Conservation (phyloP, 2,797 vertebrate genomes). For the Lacerta agilis region DNA sequence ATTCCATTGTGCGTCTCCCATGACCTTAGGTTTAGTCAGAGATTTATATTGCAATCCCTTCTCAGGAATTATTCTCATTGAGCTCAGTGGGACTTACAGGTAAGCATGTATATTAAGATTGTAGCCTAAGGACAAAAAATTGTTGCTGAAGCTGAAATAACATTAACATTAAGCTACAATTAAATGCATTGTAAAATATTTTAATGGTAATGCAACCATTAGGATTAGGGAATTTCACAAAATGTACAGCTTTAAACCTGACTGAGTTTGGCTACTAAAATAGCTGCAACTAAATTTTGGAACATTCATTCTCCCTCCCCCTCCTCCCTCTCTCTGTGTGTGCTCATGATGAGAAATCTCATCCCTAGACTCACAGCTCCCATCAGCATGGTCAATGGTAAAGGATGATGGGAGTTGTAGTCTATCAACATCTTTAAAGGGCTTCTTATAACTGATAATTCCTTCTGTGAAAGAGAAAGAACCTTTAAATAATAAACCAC, state of each 20-base stretch:
- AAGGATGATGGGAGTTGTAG: too few species aligned
- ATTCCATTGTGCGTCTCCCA: not conserved
- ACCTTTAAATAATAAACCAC: too few species aligned
- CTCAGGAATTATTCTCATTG: too few species aligned
- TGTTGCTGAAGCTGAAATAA: not conserved
- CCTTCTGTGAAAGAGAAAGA: too few species aligned
- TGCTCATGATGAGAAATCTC: not conserved
- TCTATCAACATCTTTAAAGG: too few species aligned
- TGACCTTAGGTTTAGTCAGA: not conserved
- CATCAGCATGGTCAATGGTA: too few species aligned
- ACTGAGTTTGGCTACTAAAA: not conserved
- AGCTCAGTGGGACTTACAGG: too few species aligned
- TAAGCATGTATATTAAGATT: too few species aligned
- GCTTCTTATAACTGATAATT: too few species aligned
- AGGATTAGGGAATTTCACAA: not conserved
- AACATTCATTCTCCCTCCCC: not conserved
- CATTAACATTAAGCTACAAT: not conserved
- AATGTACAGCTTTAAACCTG: conserved; percentile 14
- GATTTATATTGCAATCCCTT: not conserved
- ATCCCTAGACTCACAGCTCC: not conserved
- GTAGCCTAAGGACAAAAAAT: not conserved
- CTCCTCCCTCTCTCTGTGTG: too few species aligned
- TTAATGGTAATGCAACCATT: not conserved
- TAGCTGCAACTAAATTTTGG: not conserved
- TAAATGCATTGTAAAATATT: not conserved